Evolutionary conservation across 92 coral and sea anemone species (phyloP).

Genomic region (Porites divaricata): DNA sequence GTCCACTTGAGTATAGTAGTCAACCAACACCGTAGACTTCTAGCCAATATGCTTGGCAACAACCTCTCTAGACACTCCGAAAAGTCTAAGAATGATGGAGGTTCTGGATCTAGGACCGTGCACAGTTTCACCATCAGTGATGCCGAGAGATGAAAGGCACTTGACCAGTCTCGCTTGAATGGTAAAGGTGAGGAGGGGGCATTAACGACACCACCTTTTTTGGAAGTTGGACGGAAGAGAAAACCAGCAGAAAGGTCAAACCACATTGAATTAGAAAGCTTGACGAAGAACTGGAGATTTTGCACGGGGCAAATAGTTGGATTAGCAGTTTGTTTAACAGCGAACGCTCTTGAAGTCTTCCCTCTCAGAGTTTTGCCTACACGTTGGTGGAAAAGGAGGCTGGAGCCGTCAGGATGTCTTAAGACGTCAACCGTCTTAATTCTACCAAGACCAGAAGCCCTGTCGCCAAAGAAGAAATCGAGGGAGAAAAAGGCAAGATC

Average conservation of each 20-base stretch:
- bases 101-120: constrained; percentile 66
- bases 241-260: constrained; percentile 48
- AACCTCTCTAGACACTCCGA: constrained; percentile 62
- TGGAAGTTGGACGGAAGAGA: constrained; percentile 48
- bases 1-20: constrained; percentile 60
- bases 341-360: too few species aligned
- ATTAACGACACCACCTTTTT: constrained; percentile 25
- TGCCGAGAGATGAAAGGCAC: constrained; percentile 39
- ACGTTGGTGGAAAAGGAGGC: too few species aligned
- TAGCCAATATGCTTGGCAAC: constrained; percentile 60
- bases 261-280: constrained; percentile 35
- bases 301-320: constrained; percentile 72
- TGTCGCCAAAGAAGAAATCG: too few species aligned
- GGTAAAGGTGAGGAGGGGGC: constrained; percentile 51
- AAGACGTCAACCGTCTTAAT: too few species aligned
- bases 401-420: too few species aligned
- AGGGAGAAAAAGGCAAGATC: constrained; percentile 60
- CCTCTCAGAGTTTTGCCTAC: too few species aligned
- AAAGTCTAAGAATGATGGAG: constrained; percentile 61
- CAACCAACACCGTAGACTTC: constrained; percentile 63
- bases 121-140: constrained; percentile 48
- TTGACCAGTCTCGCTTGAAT: constrained; percentile 44
- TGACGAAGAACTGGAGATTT: constrained; percentile 48
- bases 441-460: too few species aligned
- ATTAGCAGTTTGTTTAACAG: too few species aligned